Evolutionary conservation across 35 echinoderm and acorn worm species (phyloP).

Genomic region (Apostichopus californicus): DNA sequence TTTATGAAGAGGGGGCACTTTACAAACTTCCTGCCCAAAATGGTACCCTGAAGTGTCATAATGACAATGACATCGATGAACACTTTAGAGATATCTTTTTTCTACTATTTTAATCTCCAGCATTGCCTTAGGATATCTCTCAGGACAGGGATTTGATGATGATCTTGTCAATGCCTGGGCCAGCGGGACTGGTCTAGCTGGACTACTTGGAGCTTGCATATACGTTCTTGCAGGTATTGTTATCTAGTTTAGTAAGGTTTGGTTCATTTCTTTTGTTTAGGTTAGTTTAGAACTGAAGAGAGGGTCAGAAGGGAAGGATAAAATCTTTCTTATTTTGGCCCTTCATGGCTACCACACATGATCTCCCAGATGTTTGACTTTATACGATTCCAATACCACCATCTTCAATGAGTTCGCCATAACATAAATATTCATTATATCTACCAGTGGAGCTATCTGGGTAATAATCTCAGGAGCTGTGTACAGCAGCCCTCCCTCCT

Average conservation of each 20-base stretch:
- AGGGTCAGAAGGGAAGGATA: background rate
- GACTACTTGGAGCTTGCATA: constrained; percentile 65
- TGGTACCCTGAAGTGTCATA: too few species aligned
- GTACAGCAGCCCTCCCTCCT: too few species aligned
- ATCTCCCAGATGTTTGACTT: too few species aligned
- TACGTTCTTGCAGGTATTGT: constrained; percentile 74
- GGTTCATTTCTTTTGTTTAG: background rate
- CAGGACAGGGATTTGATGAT: constrained; percentile 72
- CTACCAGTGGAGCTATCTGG: too few species aligned
- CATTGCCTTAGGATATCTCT: constrained; percentile 82
- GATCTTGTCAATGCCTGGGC: constrained; percentile 85
- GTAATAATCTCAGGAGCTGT: too few species aligned
- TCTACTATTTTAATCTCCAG: constrained; percentile 3
- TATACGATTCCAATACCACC: too few species aligned
- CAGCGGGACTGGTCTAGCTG: constrained; percentile 83
- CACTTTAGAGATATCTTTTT: background rate
- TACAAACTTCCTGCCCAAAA: too few species aligned
- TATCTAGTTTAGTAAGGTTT: background rate
- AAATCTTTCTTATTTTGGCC: too few species aligned
- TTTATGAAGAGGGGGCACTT: background rate
- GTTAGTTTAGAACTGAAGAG: background rate
- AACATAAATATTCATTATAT: too few species aligned
- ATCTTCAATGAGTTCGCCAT: too few species aligned
- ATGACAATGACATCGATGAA: background rate
- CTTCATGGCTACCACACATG: too few species aligned